phyloP scores from a whole-genome alignment of 2,797 vertebrate genomes.

The Linurgus olivaceus region DNA sequence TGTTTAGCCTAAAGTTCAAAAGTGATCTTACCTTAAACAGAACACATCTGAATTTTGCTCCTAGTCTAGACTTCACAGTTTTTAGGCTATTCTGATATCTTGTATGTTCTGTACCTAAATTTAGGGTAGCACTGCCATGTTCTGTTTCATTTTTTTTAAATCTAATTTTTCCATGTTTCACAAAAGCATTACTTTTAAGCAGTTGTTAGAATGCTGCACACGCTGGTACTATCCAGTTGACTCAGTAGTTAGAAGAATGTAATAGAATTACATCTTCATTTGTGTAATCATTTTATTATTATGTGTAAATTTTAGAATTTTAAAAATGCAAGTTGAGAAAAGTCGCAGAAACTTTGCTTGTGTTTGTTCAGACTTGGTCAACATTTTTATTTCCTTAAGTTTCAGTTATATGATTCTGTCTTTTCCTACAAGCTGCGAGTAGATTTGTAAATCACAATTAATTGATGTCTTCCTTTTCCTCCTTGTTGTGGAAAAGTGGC shows the following conservation, averaged over 20 bases:
- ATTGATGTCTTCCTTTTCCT: neutral
- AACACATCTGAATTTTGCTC: neutral
- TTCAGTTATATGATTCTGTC: neutral
- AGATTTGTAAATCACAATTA: neutral
- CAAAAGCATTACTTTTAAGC: neutral
- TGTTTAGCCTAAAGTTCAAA: neutral
- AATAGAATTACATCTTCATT: neutral
- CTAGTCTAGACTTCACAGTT: neutral
- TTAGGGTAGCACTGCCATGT: neutral
- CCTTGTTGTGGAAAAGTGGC: neutral
- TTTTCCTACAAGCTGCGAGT: neutral
- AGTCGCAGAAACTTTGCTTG: neutral
- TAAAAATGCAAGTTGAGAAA: neutral
- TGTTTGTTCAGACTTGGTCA: neutral
- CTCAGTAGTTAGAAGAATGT: neutral
- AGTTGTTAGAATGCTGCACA: neutral
- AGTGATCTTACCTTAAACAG: neutral
- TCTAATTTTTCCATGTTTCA: neutral
- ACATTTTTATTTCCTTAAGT: neutral
- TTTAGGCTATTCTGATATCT: neutral
- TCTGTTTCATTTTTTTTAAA: neutral
- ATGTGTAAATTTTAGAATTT: neutral
- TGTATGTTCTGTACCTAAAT: neutral
- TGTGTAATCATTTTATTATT: neutral
- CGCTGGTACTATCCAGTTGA: neutral